Conservation (phyloP, 2,797 vertebrate species). For the Melanogrammus aeglefinus region DNA sequence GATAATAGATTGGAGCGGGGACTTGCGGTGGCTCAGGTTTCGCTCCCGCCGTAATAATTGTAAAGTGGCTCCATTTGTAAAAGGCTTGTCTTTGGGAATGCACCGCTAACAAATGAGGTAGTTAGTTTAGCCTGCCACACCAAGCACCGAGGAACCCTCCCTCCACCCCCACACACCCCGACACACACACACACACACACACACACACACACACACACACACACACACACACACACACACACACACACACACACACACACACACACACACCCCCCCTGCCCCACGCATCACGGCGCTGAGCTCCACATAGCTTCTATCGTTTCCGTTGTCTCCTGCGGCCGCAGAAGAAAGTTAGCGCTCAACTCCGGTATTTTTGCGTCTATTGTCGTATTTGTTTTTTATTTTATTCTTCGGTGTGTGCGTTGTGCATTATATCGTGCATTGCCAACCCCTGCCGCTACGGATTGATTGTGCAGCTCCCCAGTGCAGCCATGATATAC, state of each 20-base stretch:
- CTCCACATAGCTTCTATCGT: not conserved
- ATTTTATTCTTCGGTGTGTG: not conserved
- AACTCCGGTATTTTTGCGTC: not conserved
- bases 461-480: not conserved
- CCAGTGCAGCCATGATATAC: not conserved
- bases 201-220: not conserved
- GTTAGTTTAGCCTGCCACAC: slow-evolving; percentile 50
- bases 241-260: not conserved
- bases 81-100: slow-evolving; percentile 49
- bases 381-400: slow-evolving; percentile 3
- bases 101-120: slow-evolving; percentile 62
- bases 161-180: not conserved
- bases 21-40: slow-evolving; percentile 37
- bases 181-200: not conserved
- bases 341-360: not conserved
- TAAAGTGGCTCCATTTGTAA: slow-evolving; percentile 55
- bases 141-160: not conserved
- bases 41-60: slow-evolving; percentile 56
- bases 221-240: not conserved
- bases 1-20: slow-evolving; percentile 48
- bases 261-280: not conserved
- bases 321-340: not conserved
- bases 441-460: not conserved
- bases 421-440: not conserved
- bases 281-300: not conserved